Evolutionary conservation across 2,888 invertebrate genomes (phyloP).

Genomic region (Mythimna loreyi): DNA sequence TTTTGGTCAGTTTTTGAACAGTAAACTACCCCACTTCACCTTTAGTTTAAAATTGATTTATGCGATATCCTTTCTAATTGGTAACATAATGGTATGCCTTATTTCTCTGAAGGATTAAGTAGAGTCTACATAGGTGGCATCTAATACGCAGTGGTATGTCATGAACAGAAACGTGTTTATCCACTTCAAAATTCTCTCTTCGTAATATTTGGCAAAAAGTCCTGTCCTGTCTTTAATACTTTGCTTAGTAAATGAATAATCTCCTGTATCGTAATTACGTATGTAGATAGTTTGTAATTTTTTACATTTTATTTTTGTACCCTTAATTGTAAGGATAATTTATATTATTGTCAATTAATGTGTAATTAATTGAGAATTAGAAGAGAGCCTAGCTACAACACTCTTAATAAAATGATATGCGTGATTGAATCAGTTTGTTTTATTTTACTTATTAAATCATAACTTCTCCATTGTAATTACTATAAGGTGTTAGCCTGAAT

Average conservation of each 20-base stretch:
- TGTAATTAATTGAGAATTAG: slow-evolving; percentile 82
- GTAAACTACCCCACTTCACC: neutral
- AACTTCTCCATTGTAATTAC: no score
- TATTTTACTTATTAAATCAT: slow-evolving; percentile 16
- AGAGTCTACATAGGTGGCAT: neutral
- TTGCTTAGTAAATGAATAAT: slow-evolving; percentile 45
- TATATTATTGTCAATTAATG: slow-evolving; percentile 88
- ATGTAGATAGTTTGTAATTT: slow-evolving; percentile 79
- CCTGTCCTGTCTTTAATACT: slow-evolving; percentile 7
- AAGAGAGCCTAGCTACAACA: slow-evolving; percentile 82
- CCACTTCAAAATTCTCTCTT: neutral
- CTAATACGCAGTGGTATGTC: no score
- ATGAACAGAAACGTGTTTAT: no score
- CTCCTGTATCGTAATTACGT: slow-evolving; percentile 59
- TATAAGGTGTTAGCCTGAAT: no score
- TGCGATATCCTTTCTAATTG: neutral
- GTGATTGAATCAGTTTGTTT: slow-evolving; percentile 71
- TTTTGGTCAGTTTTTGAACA: neutral
- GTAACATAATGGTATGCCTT: neutral
- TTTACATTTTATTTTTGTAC: slow-evolving; percentile 88
- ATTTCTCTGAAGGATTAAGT: neutral
- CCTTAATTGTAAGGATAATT: slow-evolving; percentile 82
- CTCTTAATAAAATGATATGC: slow-evolving; percentile 87
- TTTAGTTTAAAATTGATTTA: neutral
- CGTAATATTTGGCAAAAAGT: slow-evolving; percentile 1